A percentile compares a stretch with the other conserved stretches of the same genome.
Evolutionary conservation across 2,113 vertebrate species (phyloP).

Genomic region (Epinephelus lanceolatus): DNA sequence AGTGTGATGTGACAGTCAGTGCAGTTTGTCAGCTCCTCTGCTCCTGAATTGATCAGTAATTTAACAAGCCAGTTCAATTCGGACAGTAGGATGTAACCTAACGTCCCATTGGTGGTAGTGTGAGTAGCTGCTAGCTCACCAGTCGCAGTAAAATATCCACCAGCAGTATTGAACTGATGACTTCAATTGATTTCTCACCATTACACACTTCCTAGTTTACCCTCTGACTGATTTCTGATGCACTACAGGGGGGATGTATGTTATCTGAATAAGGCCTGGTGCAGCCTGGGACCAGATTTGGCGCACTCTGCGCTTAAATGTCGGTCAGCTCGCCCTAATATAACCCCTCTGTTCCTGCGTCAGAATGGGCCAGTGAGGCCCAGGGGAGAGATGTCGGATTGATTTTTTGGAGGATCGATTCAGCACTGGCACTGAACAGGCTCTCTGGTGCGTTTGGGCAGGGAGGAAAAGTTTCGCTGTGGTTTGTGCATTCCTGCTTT

Average conservation of each 20-base stretch:
- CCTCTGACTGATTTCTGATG: slow-evolving; percentile 30
- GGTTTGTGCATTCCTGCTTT: slow-evolving; percentile 27
- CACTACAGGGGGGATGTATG: slow-evolving; percentile 26
- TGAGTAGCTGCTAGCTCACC: not conserved
- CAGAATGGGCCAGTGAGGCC: slow-evolving; percentile 72
- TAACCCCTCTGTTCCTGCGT: slow-evolving; percentile 72
- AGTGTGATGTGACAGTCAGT: not conserved
- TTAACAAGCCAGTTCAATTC: not conserved
- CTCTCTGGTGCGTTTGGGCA: slow-evolving; percentile 55
- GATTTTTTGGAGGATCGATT: slow-evolving; percentile 77
- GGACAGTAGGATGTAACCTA: slow-evolving; percentile 12
- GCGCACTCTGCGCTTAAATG: slow-evolving; percentile 56
- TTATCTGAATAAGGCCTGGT: slow-evolving; percentile 57
- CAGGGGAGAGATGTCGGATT: slow-evolving; percentile 73
- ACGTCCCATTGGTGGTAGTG: slow-evolving; percentile 10
- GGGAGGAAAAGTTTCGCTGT: slow-evolving; percentile 43
- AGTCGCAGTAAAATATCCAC: not conserved
- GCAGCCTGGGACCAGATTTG: slow-evolving; percentile 54
- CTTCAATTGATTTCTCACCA: slow-evolving; percentile 10
- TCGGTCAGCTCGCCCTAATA: slow-evolving; percentile 71
- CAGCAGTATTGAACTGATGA: slow-evolving; percentile 16
- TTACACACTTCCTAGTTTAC: slow-evolving; percentile 14
- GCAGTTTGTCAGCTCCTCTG: not conserved
- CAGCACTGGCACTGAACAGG: slow-evolving; percentile 54
- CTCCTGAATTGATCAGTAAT: slow-evolving; percentile 6